phyloP scores from a whole-genome alignment of 2,888 invertebrate genomes.

The Empis livida region DNA sequence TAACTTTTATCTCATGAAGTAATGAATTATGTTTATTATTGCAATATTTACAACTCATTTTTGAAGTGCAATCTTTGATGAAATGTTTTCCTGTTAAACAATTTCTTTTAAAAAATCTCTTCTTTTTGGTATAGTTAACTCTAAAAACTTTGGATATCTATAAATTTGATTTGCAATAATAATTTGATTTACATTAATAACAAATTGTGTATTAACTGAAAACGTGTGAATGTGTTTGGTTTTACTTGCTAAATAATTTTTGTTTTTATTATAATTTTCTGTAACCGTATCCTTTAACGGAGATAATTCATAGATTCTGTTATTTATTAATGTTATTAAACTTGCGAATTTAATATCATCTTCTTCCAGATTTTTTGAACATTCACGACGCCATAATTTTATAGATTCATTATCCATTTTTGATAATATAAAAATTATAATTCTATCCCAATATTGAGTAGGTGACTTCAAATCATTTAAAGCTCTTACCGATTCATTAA shows the following conservation, averaged over 20 bases:
- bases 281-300: no score
- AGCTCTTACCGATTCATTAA: not conserved
- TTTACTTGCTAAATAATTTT: not conserved
- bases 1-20: not conserved
- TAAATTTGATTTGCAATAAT: no score
- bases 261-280: not conserved
- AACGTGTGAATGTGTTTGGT: not conserved
- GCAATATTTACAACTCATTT: conserved; percentile 3
- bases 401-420: conserved; percentile 6
- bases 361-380: no score
- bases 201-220: not conserved
- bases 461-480: conserved; percentile 4
- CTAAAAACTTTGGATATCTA: not conserved
- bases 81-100: not conserved
- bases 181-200: no score
- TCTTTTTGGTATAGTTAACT: not conserved
- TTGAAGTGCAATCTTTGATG: conserved; percentile 1
- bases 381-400: conserved; percentile 4
- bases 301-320: no score
- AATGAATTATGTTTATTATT: conserved; percentile 4
- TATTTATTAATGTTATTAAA: no score
- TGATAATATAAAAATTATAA: conserved; percentile 1
- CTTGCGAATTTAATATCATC: not conserved
- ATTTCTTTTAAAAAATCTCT: conserved; percentile 7
- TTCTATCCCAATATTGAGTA: conserved; percentile 2